Base-by-base conservation (phyloP, 2,797 vertebrate genomes). In the Pipistrellus nathusii region DNA sequence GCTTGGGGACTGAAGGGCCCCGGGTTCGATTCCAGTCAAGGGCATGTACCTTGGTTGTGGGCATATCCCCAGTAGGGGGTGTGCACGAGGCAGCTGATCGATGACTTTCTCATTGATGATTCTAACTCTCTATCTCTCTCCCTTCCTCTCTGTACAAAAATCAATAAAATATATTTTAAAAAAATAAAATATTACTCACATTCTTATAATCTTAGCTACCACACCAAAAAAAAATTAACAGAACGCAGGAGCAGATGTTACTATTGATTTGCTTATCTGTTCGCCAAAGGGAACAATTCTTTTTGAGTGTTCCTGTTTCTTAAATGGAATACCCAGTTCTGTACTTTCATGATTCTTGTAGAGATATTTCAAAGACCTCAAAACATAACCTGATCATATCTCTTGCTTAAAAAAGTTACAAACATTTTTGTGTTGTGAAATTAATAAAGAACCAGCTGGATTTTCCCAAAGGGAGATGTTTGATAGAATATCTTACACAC, bases 251-350 rank as follows among this genome's bases (percentile, higher is more conserved):
- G 48, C 76, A 95, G 86, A 94, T 96, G 72, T 94, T 95, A 62
- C 66, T 92, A 53, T 95, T 96, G 90, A 96, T 96, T 95, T 89
- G 75, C 53, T 91, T 96, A 87, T 97, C 71, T 94, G 35, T 89
- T 96, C 11, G 23, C 94, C 81, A 94, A 89, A 94, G 66, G 71
- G 89, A 44, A n/a, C 38, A 88, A 86, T 85, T 93, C 53, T 89
- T 95, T 95, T 87, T 94, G 48, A 96, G 76, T 18, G 81, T 87
- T 85, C 72, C 32, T 92, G 25, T 89, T 91, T 73, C 94, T 90
- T 94, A 95, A 94, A 92, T 86, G 72, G 78, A 94, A 91, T 86
- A 77, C 7, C 82, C 35, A 88, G 27, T 77, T 78, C 20, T 72
- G 88, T 14, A 85, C 30, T 84, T 90, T 44, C 41, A 86, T 59